These are phyloP conservation scores for Anagyrus pseudococci DNA, from an alignment of 2,888 invertebrate genomes.

Conservation along the genomic window DNA sequence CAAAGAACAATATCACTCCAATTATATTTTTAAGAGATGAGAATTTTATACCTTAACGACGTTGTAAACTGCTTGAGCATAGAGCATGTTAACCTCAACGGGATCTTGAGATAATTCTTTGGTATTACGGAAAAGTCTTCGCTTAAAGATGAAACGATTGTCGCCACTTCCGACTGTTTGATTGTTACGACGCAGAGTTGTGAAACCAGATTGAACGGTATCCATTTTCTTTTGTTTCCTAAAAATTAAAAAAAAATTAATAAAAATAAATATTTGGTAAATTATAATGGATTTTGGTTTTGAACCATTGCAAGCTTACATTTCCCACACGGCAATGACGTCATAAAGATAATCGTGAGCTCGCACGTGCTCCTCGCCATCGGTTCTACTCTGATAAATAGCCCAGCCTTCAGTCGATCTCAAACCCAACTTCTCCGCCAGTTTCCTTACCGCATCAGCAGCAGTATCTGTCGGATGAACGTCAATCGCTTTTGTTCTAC, in stretches of 20 bases:
- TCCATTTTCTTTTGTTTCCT: conserved; percentile 68
- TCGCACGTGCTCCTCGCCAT: conserved; percentile 88
- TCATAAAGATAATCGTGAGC: conserved; percentile 93
- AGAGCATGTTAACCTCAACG: conserved; percentile 90
- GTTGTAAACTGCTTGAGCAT: conserved; percentile 93
- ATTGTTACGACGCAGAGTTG: conserved; percentile 66
- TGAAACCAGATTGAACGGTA: conserved; percentile 63
- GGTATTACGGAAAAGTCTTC: conserved; percentile 85
- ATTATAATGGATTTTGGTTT: conserved; percentile 8
- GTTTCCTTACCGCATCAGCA: conserved; percentile 84
- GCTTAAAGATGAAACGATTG: conserved; percentile 91
- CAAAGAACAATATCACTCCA: neutral
- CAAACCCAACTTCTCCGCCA: conserved; percentile 88
- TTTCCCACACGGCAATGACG: conserved; percentile 94
- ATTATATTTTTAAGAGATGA: neutral
- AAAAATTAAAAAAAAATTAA: conserved; percentile 28
- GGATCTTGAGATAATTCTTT: conserved; percentile 93
- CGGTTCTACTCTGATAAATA: conserved; percentile 87
- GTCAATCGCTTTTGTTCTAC: conserved; percentile 93
- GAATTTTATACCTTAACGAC: conserved; percentile 82
- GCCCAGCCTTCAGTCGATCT: conserved; percentile 92
- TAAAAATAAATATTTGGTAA: conserved; percentile 10
- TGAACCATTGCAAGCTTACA: conserved; percentile 69
- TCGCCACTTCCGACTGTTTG: conserved; percentile 84
- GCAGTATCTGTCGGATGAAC: conserved; percentile 95